These are phyloP conservation scores for Isoperla grammatica DNA, from an alignment of 2,888 invertebrate genomes.

Conservation along the genomic window DNA sequence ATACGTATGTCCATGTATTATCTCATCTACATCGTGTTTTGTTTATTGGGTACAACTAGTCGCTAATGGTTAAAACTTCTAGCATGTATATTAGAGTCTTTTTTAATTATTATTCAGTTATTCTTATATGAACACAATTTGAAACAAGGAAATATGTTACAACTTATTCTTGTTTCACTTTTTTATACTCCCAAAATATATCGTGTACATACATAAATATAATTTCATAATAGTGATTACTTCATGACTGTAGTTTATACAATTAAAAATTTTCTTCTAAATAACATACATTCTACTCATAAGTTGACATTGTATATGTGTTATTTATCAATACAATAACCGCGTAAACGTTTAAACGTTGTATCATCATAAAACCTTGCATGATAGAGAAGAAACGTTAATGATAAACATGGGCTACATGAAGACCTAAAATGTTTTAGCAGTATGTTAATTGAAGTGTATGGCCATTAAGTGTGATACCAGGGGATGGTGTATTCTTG, in stretches of 20 bases:
- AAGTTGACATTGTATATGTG: not conserved
- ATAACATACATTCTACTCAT: not conserved
- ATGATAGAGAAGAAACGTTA: too few relatives aligned
- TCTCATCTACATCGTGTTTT: not conserved
- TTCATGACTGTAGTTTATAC: conserved; percentile 11
- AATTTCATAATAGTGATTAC: conserved; percentile 20
- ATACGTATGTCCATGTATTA: not conserved
- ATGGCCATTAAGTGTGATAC: too few relatives aligned
- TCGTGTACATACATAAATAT: conserved; percentile 29
- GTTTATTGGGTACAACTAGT: not conserved
- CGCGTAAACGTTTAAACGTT: too few relatives aligned
- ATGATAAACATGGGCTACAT: too few relatives aligned
- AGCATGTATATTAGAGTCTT: not conserved
- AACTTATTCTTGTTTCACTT: not conserved
- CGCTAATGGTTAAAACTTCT: too few relatives aligned
- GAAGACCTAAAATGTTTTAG: too few relatives aligned
- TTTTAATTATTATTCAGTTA: not conserved
- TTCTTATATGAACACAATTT: not conserved
- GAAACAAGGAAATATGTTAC: not conserved
- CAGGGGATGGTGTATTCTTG: too few relatives aligned
- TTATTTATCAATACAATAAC: too few relatives aligned
- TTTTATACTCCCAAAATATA: conserved; percentile 30
- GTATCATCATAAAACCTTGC: too few relatives aligned
- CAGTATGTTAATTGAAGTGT: too few relatives aligned
- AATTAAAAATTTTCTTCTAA: not conserved